A percentile compares a stretch with the other conserved stretches of the same genome.
Conservation (phyloP, 2,797 vertebrate species). For the Apogon talboti region DNA sequence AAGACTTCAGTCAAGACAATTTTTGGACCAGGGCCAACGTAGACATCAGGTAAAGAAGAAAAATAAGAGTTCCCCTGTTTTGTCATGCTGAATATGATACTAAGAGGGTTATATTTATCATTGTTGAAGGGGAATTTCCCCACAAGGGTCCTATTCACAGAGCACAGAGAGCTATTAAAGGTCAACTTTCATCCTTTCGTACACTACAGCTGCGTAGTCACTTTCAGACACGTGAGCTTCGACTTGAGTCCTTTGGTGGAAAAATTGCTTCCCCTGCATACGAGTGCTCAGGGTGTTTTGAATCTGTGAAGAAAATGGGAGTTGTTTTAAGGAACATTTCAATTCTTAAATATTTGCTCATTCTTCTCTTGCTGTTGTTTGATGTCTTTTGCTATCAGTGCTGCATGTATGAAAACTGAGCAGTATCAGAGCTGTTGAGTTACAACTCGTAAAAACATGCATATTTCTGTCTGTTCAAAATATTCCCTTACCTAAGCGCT, state of each 20-base stretch:
- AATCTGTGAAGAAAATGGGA: constrained; percentile 8
- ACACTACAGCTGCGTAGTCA: constrained; percentile 13
- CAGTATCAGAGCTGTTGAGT: constrained; percentile 46
- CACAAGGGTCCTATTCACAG: neutral
- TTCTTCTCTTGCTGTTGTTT: constrained; percentile 43
- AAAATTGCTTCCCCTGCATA: constrained; percentile 8
- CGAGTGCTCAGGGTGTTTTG: constrained; percentile 17
- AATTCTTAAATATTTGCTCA: constrained; percentile 12
- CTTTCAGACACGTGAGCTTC: constrained; percentile 30
- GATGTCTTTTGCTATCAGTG: constrained; percentile 45
- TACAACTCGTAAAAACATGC: constrained; percentile 57
- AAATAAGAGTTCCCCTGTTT: neutral
- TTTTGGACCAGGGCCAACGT: constrained; percentile 86
- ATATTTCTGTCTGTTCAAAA: constrained; percentile 65
- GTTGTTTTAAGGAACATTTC: constrained; percentile 13
- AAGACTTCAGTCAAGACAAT: constrained; percentile 85
- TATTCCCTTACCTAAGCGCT: constrained; percentile 57
- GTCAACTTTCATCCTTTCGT: constrained; percentile 16
- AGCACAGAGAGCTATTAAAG: constrained; percentile 11
- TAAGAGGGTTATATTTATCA: constrained; percentile 1
- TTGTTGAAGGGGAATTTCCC: constrained; percentile 5
- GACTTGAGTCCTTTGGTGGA: constrained; percentile 23
- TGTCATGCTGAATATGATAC: constrained; percentile 12
- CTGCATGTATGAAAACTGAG: constrained; percentile 40
- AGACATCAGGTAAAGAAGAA: constrained; percentile 84